Evolutionary conservation across 2,797 vertebrate species (phyloP).

Genomic region (Takifugu rubripes): DNA sequence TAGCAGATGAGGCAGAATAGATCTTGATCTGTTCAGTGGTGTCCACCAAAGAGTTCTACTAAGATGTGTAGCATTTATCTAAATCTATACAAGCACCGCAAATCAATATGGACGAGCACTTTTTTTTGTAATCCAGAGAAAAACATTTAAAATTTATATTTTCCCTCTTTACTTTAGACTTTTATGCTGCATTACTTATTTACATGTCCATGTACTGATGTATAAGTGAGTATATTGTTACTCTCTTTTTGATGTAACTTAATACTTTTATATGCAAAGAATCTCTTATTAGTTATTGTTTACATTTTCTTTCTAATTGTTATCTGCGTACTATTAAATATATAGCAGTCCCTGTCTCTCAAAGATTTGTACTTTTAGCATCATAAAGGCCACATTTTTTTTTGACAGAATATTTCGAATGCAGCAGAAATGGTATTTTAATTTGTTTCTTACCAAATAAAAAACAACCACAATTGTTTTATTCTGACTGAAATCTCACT

Average conservation of each 20-base stretch:
- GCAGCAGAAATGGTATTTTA: background rate
- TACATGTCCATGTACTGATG: background rate
- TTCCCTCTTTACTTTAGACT: too few relatives aligned
- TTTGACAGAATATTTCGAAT: too few relatives aligned
- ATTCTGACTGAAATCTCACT: background rate
- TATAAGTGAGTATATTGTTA: background rate
- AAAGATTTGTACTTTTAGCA: too few relatives aligned
- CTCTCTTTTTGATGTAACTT: background rate
- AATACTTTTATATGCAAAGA: background rate
- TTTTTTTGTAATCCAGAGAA: slow-evolving; percentile 19
- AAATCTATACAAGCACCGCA: background rate
- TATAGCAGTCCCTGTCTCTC: too few relatives aligned
- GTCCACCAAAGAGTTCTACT: slow-evolving; percentile 10
- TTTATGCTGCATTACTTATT: background rate
- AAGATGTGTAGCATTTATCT: background rate
- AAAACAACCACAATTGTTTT: background rate
- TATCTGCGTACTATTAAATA: slow-evolving; percentile 1
- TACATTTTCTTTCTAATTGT: slow-evolving; percentile 16
- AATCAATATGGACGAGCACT: slow-evolving; percentile 30
- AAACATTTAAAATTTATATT: slow-evolving; percentile 1
- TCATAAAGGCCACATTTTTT: too few relatives aligned
- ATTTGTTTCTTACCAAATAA: background rate
- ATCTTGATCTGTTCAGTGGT: slow-evolving; percentile 4
- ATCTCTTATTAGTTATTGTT: slow-evolving; percentile 9
- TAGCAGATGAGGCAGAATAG: background rate